Evolutionary conservation across 1,140 invertebrate species (phyloP), one percentile per base, ranked within the genome.

Genomic region (Drusus annulatus): DNA sequence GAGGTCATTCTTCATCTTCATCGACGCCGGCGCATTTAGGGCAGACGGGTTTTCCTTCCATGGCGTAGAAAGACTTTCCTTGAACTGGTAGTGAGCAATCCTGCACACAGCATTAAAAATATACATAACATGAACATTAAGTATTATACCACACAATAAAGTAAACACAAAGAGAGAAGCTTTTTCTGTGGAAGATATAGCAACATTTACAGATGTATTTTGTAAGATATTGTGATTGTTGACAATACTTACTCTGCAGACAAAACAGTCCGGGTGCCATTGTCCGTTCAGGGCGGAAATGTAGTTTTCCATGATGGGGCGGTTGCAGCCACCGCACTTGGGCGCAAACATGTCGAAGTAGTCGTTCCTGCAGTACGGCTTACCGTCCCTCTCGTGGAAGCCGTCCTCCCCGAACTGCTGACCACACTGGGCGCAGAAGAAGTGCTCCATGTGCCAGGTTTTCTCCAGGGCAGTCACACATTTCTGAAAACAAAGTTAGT

Each of bases 201-300:
- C 19, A 1, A 71, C 8, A 13, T 51, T 71, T 71, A 4, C 15
- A 15, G 31, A 50, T 71, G 21, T 56, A 74, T 74, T 74, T 23
- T 36, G 5, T 62, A 68, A 71, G n/a, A 25, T 81, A 76, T 15
- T 19, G 19, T 19, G 5, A 63, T 25, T 51, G 23, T 16, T 52
- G 19, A 19, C 86, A 86, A 82, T 84, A 93, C 95, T 93, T 93
- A 99, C 98, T 95, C 97, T 95, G 93, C 99, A 99, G 79, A 99
- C 98, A 91, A 99, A 99, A 89, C 99, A 99, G 87, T 99, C 96
- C 13, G 98, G 97, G 92, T 99, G 99, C 98, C 98, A 99, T 87
- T 99, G 98, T 77, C 95, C 93, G 87, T 98, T 99, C 62, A 99
- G 90, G 15, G 98, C 98, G 1, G 98, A 98, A 86, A 99, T 99